phyloP scores from a whole-genome alignment of 2,797 vertebrate species.

The Falco columbarius region DNA sequence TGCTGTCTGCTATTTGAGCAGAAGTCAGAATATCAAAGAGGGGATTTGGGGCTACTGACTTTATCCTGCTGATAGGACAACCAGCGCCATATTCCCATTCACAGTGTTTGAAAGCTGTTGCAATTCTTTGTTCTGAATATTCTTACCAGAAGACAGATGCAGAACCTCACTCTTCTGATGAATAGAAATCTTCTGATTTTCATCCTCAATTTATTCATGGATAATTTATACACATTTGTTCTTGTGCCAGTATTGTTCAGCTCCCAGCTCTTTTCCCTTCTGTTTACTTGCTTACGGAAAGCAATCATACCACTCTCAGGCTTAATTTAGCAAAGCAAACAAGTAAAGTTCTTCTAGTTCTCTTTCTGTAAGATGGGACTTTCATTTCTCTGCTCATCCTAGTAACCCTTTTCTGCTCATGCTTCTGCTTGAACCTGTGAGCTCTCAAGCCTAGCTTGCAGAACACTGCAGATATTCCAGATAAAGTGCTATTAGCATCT shows the following conservation, averaged over 20 bases:
- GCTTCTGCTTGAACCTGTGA: not conserved
- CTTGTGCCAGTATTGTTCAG: constrained; percentile 47
- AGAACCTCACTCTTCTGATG: not conserved
- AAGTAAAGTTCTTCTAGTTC: not conserved
- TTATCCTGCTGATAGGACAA: not conserved
- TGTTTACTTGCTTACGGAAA: constrained; percentile 34
- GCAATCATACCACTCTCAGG: constrained; percentile 1
- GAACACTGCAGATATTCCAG: not conserved
- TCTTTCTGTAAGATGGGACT: not conserved
- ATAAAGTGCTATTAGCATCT: not conserved
- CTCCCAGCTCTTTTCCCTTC: constrained; percentile 9
- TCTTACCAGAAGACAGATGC: not conserved
- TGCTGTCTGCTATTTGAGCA: not conserved
- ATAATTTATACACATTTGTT: constrained; percentile 46
- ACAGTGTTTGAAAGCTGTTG: not conserved
- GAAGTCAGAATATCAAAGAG: not conserved
- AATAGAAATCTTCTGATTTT: constrained; percentile 26
- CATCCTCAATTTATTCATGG: constrained; percentile 19
- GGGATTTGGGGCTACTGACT: not conserved
- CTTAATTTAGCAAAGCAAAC: constrained; percentile 52
- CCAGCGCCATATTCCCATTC: not conserved
- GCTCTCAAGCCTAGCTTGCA: not conserved
- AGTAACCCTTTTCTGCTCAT: not conserved
- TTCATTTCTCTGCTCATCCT: not conserved
- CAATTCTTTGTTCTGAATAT: not conserved